Base-by-base conservation (phyloP, 2,113 vertebrate species). In the Galbula dea region DNA sequence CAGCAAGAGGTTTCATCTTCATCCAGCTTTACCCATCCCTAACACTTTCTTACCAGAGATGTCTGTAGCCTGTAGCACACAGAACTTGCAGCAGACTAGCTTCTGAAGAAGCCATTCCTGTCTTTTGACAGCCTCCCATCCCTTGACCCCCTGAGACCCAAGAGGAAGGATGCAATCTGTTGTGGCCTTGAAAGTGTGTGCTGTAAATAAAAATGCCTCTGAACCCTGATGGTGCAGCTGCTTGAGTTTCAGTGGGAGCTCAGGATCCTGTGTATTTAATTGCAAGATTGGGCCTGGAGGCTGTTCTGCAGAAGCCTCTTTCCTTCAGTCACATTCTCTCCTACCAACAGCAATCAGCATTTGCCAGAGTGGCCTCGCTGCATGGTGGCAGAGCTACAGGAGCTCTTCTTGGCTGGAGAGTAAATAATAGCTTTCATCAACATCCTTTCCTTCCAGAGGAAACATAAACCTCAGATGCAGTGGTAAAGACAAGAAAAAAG, bases 361-460 rank as follows among this genome's bases (percentile, higher is more conserved):
- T 82, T 79, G 48, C 74, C 52, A 65, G 66, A 11, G 1, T n/a
- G 82, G 75, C 71, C 69, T 79, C 81, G 10, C 61, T 41, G 32
- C 0, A 0, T 68, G 36, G 32, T 77, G 7, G 52, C 3, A 1
- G 61, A 49, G 65, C 69, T 68, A 9, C 37, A 74, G 74, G 78
- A 89, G 67, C 30, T 23, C 6, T 82, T 75, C 52, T 76, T 73
- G 84, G 66, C 55, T 89, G 41, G 45, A 22, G 55, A 39, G 63
- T 80, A 80, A 92, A 79, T 48, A 65, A 41, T 3, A 7, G 43
- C 59, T 94, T 94, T 76, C 66, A 51, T 92, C 90, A 95, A 94
- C 86, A 95, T 96, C 82, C 87, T 93, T 82, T 91, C 88, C 88
- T 90, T 90, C 68, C 72, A 65, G 67, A 77, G 79, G 84, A 91